These are phyloP conservation scores for Eidolon dupreanum DNA, from an alignment of 2,797 vertebrate genomes.

Conservation along the genomic window DNA sequence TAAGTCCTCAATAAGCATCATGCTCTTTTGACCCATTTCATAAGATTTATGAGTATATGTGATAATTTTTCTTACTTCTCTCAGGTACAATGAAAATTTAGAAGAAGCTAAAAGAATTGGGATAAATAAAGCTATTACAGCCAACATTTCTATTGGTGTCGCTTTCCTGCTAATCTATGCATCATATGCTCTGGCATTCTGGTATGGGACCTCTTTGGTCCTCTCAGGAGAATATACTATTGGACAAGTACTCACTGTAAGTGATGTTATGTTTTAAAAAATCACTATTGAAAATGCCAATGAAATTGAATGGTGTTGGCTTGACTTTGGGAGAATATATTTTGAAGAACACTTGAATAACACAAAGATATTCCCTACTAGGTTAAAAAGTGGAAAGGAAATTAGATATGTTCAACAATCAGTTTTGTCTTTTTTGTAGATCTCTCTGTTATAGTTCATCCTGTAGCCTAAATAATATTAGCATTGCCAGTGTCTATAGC, in stretches of 20 bases:
- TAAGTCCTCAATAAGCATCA: neutral
- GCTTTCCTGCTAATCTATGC: conserved; percentile 94
- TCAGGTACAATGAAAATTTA: conserved; percentile 94
- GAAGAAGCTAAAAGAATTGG: conserved; percentile 94
- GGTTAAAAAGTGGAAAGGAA: conserved; percentile 21
- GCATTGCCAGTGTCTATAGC: neutral
- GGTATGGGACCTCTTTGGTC: conserved; percentile 95
- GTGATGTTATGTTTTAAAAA: conserved; percentile 76
- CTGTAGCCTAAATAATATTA: neutral
- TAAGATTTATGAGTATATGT: neutral
- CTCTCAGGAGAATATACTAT: conserved; percentile 88
- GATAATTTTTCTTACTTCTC: conserved; percentile 59
- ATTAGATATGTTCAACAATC: neutral
- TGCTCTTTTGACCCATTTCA: neutral
- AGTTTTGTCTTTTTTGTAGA: neutral
- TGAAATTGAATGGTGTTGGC: neutral
- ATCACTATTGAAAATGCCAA: neutral
- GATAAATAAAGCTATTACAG: conserved; percentile 92
- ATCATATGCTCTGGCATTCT: conserved; percentile 96
- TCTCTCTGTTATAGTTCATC: neutral
- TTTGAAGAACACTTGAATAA: conserved; percentile 16
- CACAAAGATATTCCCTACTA: neutral
- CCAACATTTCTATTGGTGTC: conserved; percentile 93
- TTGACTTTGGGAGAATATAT: conserved; percentile 31
- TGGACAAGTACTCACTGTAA: conserved; percentile 93